These are phyloP conservation scores for Passer domesticus DNA, from an alignment of 2,113 vertebrate species.

Conservation along the genomic window DNA sequence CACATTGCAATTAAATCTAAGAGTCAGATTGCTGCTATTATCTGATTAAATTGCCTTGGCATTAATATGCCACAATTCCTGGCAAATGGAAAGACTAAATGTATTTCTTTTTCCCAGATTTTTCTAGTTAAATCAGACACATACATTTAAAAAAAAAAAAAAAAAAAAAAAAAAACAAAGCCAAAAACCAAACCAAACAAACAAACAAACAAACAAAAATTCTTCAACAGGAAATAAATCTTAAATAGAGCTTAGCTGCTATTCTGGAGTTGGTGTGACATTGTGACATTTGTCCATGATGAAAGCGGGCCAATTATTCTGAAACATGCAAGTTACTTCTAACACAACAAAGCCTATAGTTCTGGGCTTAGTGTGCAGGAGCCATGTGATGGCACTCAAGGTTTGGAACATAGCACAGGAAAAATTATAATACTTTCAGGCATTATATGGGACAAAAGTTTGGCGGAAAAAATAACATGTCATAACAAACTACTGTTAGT, in stretches of 20 bases:
- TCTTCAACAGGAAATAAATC: not conserved
- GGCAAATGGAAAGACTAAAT: not conserved
- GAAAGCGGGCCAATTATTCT: not conserved
- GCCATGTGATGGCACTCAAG: not conserved
- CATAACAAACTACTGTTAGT: conserved; percentile 1
- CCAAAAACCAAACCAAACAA: not conserved
- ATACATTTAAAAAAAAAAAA: no score
- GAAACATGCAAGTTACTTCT: not conserved
- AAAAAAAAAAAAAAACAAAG: not conserved
- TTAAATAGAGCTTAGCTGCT: not conserved
- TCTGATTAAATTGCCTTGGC: rapidly evolving
- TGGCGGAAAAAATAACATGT: not conserved
- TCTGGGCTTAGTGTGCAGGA: not conserved
- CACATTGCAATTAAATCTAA: not conserved
- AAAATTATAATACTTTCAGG: not conserved
- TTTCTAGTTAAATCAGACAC: not conserved
- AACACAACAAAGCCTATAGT: not conserved
- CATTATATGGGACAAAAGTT: not conserved
- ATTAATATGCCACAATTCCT: not conserved
- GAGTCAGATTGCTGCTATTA: not conserved
- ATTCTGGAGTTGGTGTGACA: not conserved
- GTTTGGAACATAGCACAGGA: not conserved
- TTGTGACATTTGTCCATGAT: not conserved
- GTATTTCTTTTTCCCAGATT: not conserved
- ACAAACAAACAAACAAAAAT: not conserved